Conservation (phyloP, 2,888 invertebrate genomes). For the Ornithoptera priamus region DNA sequence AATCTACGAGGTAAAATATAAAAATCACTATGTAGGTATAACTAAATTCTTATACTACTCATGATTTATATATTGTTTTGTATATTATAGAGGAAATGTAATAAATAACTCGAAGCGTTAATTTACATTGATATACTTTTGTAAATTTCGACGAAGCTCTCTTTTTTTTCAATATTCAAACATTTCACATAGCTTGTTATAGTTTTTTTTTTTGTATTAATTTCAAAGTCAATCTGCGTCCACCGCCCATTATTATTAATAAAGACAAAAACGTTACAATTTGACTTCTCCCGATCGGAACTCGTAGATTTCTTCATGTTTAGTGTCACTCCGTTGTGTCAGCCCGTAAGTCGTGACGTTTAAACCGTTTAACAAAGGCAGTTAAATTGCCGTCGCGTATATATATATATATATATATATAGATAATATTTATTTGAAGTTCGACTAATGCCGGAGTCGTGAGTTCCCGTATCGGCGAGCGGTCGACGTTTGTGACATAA, state of each 20-base stretch:
- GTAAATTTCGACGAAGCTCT: constrained; percentile 21
- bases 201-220: background rate
- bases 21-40: too few relatives aligned
- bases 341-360: constrained; percentile 9
- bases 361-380: constrained; percentile 13
- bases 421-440: constrained; percentile 24
- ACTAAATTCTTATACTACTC: too few relatives aligned
- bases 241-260: constrained; percentile 39
- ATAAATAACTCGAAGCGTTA: too few relatives aligned
- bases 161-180: constrained; percentile 1
- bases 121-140: background rate
- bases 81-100: too few relatives aligned
- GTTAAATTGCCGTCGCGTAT: constrained; percentile 15
- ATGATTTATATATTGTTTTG: too few relatives aligned
- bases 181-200: background rate
- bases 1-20: too few relatives aligned
- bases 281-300: constrained; percentile 40
- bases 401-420: background rate
- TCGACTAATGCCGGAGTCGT: constrained; percentile 31
- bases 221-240: constrained; percentile 40
- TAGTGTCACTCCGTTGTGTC: background rate
- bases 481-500: constrained; percentile 39
- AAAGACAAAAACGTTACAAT: constrained; percentile 38
- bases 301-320: constrained; percentile 8
- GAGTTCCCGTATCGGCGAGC: constrained; percentile 35